Evolutionary conservation across 1,140 invertebrate genomes (phyloP).

Genomic region (Dolichoris vasculosae): DNA sequence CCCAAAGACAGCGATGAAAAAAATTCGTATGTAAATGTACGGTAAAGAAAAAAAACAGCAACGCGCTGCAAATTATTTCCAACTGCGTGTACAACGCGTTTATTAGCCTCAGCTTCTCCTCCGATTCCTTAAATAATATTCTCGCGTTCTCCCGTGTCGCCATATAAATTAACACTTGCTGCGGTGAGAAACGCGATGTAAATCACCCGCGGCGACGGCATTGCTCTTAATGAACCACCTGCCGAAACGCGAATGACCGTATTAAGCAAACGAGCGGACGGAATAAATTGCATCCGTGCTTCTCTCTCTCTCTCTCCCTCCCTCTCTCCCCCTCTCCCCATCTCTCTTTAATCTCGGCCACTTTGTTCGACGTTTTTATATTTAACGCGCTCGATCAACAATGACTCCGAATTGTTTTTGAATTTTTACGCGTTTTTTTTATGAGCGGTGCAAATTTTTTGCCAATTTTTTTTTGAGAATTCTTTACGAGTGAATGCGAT

Average conservation of each 20-base stretch:
- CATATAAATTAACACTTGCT: conserved; percentile 66
- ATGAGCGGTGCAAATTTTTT: neutral
- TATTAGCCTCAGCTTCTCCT: neutral
- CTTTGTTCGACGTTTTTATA: neutral
- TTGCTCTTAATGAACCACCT: conserved; percentile 49
- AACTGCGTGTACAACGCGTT: conserved; percentile 15
- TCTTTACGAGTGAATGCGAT: neutral
- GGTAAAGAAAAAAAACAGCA: neutral
- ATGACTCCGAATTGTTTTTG: neutral
- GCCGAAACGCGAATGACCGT: conserved; percentile 45
- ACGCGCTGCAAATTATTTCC: conserved; percentile 38
- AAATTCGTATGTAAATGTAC: no score
- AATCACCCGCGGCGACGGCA: conserved; percentile 55
- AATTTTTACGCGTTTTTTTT: neutral
- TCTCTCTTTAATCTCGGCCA: neutral
- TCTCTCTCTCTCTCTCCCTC: neutral
- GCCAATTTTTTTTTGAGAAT: neutral
- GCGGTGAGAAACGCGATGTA: conserved; percentile 55
- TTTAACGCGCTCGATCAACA: neutral
- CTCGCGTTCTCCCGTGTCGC: conserved; percentile 46
- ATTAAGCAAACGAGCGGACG: conserved; percentile 22
- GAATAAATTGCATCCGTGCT: conserved; percentile 21
- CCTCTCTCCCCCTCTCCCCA: neutral
- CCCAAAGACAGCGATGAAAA: neutral
- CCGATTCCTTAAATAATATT: conserved; percentile 16